Percentiles rank a stretch among this genome's conserved stretches.
Evolutionary conservation across 2,797 vertebrate species (phyloP).

Genomic region (Gouania willdenowi): DNA sequence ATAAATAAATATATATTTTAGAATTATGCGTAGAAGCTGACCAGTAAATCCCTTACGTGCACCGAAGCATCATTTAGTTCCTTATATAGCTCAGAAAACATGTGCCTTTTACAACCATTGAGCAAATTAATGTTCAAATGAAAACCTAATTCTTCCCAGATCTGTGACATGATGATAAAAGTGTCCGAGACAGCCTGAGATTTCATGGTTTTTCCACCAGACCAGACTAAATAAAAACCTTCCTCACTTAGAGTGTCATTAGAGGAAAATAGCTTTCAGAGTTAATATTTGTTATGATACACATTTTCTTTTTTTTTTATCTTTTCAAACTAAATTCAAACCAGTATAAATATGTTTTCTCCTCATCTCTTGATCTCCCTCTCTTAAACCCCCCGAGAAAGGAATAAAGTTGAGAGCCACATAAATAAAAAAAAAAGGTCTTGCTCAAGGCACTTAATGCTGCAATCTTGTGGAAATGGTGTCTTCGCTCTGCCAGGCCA

Average conservation of each 20-base stretch:
- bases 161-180: too few species aligned
- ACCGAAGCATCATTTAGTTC: too few species aligned
- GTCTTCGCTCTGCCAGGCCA: constrained; percentile 56
- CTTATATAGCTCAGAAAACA: too few species aligned
- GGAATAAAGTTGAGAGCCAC: constrained; percentile 53
- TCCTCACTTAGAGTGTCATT: neutral
- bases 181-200: too few species aligned
- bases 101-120: too few species aligned
- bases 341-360: constrained; percentile 7
- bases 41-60: too few species aligned
- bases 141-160: too few species aligned
- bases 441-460: constrained; percentile 62
- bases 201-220: too few species aligned
- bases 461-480: constrained; percentile 59
- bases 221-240: neutral
- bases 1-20: too few species aligned
- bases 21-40: too few species aligned
- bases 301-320: too few species aligned
- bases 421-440: constrained; percentile 58
- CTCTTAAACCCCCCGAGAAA: constrained; percentile 14
- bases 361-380: neutral
- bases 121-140: too few species aligned
- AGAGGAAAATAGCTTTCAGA: constrained; percentile 3
- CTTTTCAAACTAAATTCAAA: constrained; percentile 25
- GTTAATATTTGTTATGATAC: constrained; percentile 16